A percentile compares a stretch with the other conserved stretches of the same genome.
Evolutionary conservation across 2,888 invertebrate genomes (phyloP).

Genomic region (Lordiphosa fenestrarum): DNA sequence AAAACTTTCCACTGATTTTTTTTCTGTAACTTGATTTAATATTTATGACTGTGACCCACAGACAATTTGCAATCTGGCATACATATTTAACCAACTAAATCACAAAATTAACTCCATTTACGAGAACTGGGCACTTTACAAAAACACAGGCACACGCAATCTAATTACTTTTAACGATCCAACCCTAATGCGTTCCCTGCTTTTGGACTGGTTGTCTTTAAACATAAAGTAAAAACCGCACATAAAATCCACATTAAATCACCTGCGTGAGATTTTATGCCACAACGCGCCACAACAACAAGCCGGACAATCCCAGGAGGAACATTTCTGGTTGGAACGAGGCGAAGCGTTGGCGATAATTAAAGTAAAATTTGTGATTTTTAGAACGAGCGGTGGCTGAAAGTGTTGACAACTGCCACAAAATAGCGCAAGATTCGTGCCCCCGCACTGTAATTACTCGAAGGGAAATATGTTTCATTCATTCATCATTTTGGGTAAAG

Average conservation of each 20-base stretch:
- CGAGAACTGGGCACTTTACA: not conserved
- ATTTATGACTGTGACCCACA: constrained; percentile 2
- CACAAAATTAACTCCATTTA: constrained; percentile 22
- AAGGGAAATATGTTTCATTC: no score
- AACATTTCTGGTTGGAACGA: not conserved
- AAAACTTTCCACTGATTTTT: no score
- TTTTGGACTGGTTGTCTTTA: constrained; percentile 2
- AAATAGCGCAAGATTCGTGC: not conserved
- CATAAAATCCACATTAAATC: constrained; percentile 46
- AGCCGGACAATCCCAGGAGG: not conserved
- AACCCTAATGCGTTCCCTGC: constrained; percentile 15
- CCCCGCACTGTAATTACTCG: no score
- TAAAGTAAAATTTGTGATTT: constrained; percentile 57
- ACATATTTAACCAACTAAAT: constrained; percentile 25
- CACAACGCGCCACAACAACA: constrained; percentile 20
- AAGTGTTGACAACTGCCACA: constrained; percentile 44
- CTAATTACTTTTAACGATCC: constrained; percentile 28
- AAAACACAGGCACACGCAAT: not conserved
- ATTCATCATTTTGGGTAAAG: constrained; percentile 23
- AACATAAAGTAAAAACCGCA: constrained; percentile 11
- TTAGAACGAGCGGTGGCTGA: constrained; percentile 9
- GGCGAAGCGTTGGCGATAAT: constrained; percentile 24
- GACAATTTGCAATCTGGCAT: not conserved
- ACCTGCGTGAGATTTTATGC: constrained; percentile 47
- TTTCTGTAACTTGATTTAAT: not conserved